Percentiles rank a stretch among this genome's conserved stretches.
Evolutionary conservation across 2,888 invertebrate species (phyloP).

Genomic region (Andrena bucephala): DNA sequence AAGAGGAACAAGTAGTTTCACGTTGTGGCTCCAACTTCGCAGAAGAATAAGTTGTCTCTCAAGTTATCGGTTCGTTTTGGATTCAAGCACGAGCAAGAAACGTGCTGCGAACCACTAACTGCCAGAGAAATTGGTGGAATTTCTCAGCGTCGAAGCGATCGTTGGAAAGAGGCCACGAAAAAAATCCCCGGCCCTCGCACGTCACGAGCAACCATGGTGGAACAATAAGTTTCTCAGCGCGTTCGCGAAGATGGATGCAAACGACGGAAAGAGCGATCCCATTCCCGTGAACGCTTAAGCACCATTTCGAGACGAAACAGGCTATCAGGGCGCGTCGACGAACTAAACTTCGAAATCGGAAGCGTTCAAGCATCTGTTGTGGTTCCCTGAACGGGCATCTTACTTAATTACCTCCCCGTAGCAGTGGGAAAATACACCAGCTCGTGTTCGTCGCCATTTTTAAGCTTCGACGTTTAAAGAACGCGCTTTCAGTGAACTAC

Average conservation of each 20-base stretch:
- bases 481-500: background rate
- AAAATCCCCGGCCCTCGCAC: slow-evolving; percentile 21
- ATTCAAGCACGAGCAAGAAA: slow-evolving; percentile 32
- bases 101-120: slow-evolving; percentile 46
- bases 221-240: slow-evolving; percentile 35
- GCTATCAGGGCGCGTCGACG: slow-evolving; percentile 14
- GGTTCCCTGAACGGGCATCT: slow-evolving; percentile 70
- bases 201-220: slow-evolving; percentile 25
- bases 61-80: slow-evolving; percentile 43
- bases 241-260: slow-evolving; percentile 57
- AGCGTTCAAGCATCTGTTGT: slow-evolving; percentile 71
- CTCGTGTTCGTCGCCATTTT: slow-evolving; percentile 20
- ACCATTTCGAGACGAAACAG: slow-evolving; percentile 37
- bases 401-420: slow-evolving; percentile 74
- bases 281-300: slow-evolving; percentile 34
- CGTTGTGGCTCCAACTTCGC: slow-evolving; percentile 14
- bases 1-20: slow-evolving; percentile 9
- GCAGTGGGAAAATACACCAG: slow-evolving; percentile 52
- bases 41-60: slow-evolving; percentile 44
- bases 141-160: slow-evolving; percentile 40
- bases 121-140: slow-evolving; percentile 41
- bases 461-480: slow-evolving; percentile 22
- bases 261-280: slow-evolving; percentile 57
- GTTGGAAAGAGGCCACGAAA: slow-evolving; percentile 29
- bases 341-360: slow-evolving; percentile 59